Percentiles rank a stretch among this genome's conserved stretches.
Evolutionary conservation across 2,113 vertebrate genomes (phyloP).

Genomic region (Condylura cristata): DNA sequence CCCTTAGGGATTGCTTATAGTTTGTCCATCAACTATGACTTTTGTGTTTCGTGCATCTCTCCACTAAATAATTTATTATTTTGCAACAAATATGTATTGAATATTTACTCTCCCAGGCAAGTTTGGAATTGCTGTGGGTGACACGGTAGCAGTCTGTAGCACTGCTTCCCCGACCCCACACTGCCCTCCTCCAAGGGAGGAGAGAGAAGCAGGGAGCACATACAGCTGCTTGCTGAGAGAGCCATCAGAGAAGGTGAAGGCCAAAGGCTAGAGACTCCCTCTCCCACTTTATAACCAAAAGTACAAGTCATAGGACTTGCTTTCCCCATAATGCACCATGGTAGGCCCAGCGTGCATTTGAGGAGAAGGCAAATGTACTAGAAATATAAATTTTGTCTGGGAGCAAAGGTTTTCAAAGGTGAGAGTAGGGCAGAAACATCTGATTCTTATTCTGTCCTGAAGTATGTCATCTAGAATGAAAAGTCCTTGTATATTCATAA

Average conservation of each 20-base stretch:
- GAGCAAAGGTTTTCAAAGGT: neutral
- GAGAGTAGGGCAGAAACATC: neutral
- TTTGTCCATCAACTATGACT: neutral
- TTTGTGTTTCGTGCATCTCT: neutral
- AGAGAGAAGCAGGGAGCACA: neutral
- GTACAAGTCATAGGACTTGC: neutral
- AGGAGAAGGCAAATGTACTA: neutral
- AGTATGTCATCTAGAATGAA: neutral
- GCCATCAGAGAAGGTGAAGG: neutral
- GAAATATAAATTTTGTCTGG: neutral
- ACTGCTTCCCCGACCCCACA: neutral
- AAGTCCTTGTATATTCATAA: neutral
- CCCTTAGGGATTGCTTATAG: neutral
- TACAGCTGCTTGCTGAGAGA: neutral
- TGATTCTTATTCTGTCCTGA: neutral
- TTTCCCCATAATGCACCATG: neutral
- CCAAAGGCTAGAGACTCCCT: neutral
- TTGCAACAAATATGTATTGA: neutral
- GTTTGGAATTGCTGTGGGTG: neutral
- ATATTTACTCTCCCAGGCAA: neutral
- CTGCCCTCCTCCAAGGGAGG: neutral
- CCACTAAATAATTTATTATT: neutral
- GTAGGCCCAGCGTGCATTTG: neutral
- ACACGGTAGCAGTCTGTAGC: neutral
- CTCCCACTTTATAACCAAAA: neutral